Evolutionary conservation across 1,140 invertebrate species (phyloP), one percentile per base, ranked within the genome.

Genomic region (Laodelphax striatellus): DNA sequence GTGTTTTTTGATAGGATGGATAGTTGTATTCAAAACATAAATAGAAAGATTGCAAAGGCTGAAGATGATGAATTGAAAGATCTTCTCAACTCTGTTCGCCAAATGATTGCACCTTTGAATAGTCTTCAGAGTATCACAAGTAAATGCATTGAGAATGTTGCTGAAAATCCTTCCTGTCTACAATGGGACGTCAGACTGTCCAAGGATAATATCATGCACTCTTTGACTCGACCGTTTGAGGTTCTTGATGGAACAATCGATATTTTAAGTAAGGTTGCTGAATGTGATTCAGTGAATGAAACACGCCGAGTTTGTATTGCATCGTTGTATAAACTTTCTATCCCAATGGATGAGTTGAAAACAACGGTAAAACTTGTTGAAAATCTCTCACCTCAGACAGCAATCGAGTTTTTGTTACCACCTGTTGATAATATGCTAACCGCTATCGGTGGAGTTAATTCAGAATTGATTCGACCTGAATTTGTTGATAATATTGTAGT

Each of bases 391-490:
- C 52, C 63, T 6, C 61, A 66, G 56, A 68, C 65, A 24, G 64
- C 63, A 2, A 67, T 79, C 10, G 75, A 79, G 57, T 73, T 75
- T 16, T 73, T 79, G 63, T 69, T 73, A 5, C 68, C 70, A 6
- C 75, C 77, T 0, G 62, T 77, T 6, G 75, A 78, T 61, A 75
- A 78, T 67, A 73, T 80, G n/a, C 71, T 78, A 22, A 73, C 71
- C 60, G 72, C 71, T 6, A 60, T 77, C 9, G 70, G 71, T 0
- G 71, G 72, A 22, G 66, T 75, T 62, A 68, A 70, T 58, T 52
- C 64, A 55, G 66, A 68, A 55, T 42, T 58, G 65, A 52, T 58
- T 55, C 38, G 52, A 52, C 38, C 28, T 28, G 63, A 60, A 13
- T 64, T 66, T 57, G 28, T 63, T 22, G 66, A 66, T 63, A 61